Conservation (phyloP, 2,888 invertebrate genomes). For the Ischnura elegans region DNA sequence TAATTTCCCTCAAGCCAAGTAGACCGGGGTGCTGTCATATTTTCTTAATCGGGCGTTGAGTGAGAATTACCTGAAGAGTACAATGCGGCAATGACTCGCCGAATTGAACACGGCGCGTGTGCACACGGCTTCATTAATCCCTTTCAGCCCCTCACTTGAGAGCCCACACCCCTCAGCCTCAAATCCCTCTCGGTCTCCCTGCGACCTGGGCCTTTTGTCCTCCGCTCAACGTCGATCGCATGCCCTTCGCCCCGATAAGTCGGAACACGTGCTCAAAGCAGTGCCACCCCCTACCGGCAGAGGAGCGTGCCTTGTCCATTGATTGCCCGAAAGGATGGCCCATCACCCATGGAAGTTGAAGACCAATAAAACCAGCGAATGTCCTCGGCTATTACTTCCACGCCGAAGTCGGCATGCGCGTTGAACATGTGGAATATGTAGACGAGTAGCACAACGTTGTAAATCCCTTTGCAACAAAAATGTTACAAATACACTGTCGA, state of each 20-base stretch:
- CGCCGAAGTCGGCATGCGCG: not conserved
- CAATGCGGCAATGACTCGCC: not conserved
- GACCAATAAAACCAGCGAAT: slow-evolving; percentile 1
- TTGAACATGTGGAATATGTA: no score
- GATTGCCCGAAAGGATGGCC: not conserved
- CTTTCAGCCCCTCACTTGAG: not conserved
- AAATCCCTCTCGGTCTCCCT: not conserved
- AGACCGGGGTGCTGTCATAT: no score
- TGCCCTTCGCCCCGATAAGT: not conserved
- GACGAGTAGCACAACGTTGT: no score
- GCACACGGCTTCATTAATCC: not conserved
- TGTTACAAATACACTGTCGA: no score
- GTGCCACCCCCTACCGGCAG: not conserved
- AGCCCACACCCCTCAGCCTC: not conserved
- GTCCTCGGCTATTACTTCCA: not conserved
- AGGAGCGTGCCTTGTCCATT: not conserved
- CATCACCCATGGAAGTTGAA: not conserved
- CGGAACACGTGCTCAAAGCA: not conserved
- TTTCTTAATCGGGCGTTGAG: no score
- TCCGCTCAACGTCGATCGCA: not conserved
- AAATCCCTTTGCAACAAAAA: no score
- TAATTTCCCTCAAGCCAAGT: no score
- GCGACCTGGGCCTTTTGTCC: not conserved
- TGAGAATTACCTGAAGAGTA: not conserved
- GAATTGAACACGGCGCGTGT: not conserved